Evolutionary conservation across 2,888 invertebrate genomes (phyloP).

Genomic region (Mylabris sibirica): DNA sequence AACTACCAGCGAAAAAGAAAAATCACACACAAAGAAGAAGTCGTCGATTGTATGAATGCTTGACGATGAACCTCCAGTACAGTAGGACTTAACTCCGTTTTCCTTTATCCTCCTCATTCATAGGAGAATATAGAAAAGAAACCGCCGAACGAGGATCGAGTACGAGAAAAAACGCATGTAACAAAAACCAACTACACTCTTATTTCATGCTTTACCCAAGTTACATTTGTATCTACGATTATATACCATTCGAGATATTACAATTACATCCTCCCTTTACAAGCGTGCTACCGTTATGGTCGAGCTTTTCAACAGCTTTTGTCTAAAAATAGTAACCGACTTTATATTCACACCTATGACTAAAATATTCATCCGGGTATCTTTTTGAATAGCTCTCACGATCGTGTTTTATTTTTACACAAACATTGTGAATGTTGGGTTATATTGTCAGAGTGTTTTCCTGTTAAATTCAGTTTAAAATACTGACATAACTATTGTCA

Average conservation of each 20-base stretch:
- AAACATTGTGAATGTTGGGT: background rate
- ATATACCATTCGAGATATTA: slow-evolving; percentile 32
- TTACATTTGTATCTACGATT: slow-evolving; percentile 31
- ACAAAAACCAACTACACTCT: slow-evolving; percentile 32
- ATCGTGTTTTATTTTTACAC: background rate
- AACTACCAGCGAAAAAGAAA: slow-evolving; percentile 20
- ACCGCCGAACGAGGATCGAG: background rate
- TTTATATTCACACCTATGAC: slow-evolving; percentile 19
- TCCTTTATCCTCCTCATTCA: slow-evolving; percentile 30
- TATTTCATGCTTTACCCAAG: slow-evolving; percentile 29
- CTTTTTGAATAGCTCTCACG: background rate
- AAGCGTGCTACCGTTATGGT: slow-evolving; percentile 18
- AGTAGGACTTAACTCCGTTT: slow-evolving; percentile 35
- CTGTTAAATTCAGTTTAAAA: background rate
- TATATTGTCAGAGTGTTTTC: background rate
- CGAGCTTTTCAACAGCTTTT: background rate
- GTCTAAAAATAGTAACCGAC: slow-evolving; percentile 9
- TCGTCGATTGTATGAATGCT: slow-evolving; percentile 37
- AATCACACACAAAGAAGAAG: slow-evolving; percentile 24
- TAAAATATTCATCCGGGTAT: background rate
- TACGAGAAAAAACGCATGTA: slow-evolving; percentile 23
- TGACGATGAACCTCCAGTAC: slow-evolving; percentile 34
- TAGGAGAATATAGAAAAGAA: background rate
- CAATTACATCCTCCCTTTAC: slow-evolving; percentile 29
- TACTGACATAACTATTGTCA: background rate